Evolutionary conservation across 2,113 vertebrate genomes (phyloP), one percentile per base, ranked within the genome.

Genomic region (Pomatostomus ruficeps): DNA sequence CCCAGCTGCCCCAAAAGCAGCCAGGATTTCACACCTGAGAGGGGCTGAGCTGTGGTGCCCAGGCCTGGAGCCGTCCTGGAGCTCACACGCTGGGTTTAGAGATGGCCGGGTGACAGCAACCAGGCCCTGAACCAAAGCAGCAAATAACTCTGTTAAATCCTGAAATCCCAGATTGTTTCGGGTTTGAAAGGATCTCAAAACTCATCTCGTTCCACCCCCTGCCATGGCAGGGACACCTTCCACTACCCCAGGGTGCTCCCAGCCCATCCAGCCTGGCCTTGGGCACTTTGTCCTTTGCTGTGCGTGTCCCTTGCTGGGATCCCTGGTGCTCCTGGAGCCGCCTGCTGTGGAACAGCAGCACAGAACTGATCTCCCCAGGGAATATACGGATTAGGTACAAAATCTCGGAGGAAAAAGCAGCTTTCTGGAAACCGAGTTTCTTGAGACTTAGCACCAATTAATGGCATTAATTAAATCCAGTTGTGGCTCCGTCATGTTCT

Each of bases 251-350:
- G 9, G 24, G 1, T 81, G 7, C n/a, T 73, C 68, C 52, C 45
- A 52, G 7, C 7, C 51, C 1, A 2, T n/a, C 68, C 68, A 52
- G 1, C 12, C 31, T 31, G 57, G 17, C 35, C 49, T 14, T 7
- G 66, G 36, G 10, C 35, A 10, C 4, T 35, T 35, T 35, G 11
- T 43, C 42, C n/a, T 66, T 26, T 29, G 40, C 36, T n/a, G 15
- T 2, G 0, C 1, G 1, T 29, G 25, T 63, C 25, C 70, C 25
- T 65, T 0, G 0, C 21, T 38, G 48, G 38, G 43, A 33, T 9
- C 58, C 66, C 7, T 1, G 7, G 31, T 2, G 11, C 28, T n/a
- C 25, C 62, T 58, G 67, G 49, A 31, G 57, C 11, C 51, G 25
- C 14, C 52, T 31, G 35, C 28, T 65, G 20, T n/a, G 80, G 84